Conservation (phyloP, 2,888 invertebrate species). For the Ormia ochracea region DNA sequence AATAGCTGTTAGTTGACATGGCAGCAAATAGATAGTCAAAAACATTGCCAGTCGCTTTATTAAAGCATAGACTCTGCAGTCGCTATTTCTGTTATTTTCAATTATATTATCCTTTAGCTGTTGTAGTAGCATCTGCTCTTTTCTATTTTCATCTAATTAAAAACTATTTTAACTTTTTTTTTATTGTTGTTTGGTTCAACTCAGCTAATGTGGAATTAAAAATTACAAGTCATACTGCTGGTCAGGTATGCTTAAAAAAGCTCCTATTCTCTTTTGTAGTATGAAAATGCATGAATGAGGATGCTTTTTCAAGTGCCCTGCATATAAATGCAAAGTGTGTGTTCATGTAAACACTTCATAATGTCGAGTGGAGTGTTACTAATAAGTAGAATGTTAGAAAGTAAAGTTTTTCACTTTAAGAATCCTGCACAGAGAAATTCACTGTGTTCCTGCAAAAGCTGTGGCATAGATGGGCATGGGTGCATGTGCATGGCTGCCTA, state of each 20-base stretch:
- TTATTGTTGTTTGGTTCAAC: neutral
- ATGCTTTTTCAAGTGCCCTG: conserved; percentile 44
- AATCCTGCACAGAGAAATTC: conserved; percentile 44
- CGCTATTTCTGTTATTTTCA: neutral
- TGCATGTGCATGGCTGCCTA: neutral
- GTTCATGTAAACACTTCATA: conserved; percentile 22
- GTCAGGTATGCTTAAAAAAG: conserved; percentile 18
- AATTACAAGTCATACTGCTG: conserved; percentile 26
- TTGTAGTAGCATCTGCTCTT: neutral
- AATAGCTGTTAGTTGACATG: no score
- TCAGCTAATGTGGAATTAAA: conserved; percentile 4
- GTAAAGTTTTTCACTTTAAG: neutral
- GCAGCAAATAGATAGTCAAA: no score
- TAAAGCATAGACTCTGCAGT: neutral
- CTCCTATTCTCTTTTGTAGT: neutral
- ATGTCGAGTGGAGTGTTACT: conserved; percentile 40
- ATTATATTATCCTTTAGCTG: neutral
- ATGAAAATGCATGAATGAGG: neutral
- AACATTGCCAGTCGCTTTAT: neutral
- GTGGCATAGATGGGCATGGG: neutral
- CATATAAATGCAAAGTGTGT: conserved; percentile 36
- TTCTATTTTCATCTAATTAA: conserved; percentile 13
- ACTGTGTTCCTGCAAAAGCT: conserved; percentile 5
- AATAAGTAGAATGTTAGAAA: neutral
- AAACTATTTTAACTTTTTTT: neutral